Evolutionary conservation across 2,113 vertebrate species (phyloP).

Genomic region (Martes martes): DNA sequence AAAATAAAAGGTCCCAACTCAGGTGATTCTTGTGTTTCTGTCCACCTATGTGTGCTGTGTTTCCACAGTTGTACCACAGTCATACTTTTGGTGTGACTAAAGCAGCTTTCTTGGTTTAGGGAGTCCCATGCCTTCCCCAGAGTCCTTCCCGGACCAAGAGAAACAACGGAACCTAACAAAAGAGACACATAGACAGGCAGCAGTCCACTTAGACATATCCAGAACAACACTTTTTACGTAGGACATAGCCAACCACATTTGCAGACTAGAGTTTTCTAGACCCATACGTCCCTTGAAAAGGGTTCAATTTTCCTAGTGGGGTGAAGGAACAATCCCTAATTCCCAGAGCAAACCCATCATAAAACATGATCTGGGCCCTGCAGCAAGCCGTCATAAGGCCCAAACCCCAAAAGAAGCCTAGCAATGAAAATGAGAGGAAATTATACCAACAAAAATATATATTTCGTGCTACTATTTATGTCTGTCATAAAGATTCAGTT

Average conservation of each 20-base stretch:
- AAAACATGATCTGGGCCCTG: constrained; percentile 53
- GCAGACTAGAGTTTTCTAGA: constrained; percentile 9
- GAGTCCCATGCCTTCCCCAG: not conserved
- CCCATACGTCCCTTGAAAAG: not conserved
- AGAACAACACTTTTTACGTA: not conserved
- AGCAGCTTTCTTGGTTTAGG: not conserved
- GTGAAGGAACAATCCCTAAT: constrained; percentile 19
- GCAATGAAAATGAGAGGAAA: constrained; percentile 61
- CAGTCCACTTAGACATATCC: not conserved
- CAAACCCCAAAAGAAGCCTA: constrained; percentile 56
- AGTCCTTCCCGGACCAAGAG: not conserved
- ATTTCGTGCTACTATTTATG: constrained; percentile 57
- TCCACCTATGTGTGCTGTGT: not conserved
- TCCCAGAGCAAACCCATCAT: constrained; percentile 42
- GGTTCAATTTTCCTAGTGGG: constrained; percentile 37
- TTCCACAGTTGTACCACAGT: not conserved
- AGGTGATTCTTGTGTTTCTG: not conserved
- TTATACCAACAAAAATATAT: constrained; percentile 59
- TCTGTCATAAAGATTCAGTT: constrained; percentile 56
- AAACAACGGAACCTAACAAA: not conserved
- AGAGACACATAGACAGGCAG: not conserved
- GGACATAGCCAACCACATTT: not conserved
- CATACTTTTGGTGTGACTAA: not conserved
- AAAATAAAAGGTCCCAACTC: not conserved
- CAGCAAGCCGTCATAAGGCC: constrained; percentile 9